phyloP scores from a whole-genome alignment of 1,140 invertebrate genomes.

The Trichonephila inaurata region DNA sequence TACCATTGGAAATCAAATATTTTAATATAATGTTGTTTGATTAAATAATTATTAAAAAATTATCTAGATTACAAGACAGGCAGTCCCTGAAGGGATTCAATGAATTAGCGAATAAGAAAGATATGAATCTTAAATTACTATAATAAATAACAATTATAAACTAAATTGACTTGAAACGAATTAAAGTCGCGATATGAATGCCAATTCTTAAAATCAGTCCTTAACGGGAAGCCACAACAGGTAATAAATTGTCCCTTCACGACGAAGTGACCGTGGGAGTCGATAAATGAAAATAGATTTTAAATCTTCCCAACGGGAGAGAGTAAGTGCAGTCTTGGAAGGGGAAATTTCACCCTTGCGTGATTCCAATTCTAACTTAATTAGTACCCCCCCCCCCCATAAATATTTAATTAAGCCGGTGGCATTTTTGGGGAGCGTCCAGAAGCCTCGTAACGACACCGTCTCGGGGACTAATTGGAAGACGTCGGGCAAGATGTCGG shows the following conservation, averaged over 20 bases:
- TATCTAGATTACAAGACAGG: no score
- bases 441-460: neutral
- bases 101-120: no score
- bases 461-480: neutral
- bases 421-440: conserved; percentile 29
- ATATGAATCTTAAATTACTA: no score
- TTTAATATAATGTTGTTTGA: no score
- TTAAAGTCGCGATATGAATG: no score
- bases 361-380: neutral
- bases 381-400: neutral
- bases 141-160: no score
- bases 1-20: no score
- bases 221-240: neutral
- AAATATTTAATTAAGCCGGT: conserved; percentile 43
- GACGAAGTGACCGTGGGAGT: no score
- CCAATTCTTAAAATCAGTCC: neutral
- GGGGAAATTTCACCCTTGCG: conserved; percentile 47
- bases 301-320: neutral
- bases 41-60: no score
- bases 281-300: conserved; percentile 4
- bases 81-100: no score
- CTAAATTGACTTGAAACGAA: no score
- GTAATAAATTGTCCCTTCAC: no score
- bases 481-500: neutral
- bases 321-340: neutral